phyloP scores from a whole-genome alignment of 1,140 invertebrate species.

The Hyles euphorbiae region DNA sequence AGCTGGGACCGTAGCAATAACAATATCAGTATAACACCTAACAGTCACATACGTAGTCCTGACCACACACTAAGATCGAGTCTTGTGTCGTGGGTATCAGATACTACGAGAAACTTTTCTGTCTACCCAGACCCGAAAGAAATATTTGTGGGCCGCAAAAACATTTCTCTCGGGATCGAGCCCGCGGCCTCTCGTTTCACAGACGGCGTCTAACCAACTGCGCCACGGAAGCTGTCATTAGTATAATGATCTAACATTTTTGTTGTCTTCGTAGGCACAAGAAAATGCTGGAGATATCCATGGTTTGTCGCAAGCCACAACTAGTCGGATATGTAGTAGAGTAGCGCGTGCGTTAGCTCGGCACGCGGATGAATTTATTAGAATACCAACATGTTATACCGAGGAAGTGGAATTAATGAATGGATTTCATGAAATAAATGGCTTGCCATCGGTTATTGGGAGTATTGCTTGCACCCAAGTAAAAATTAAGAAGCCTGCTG shows the following conservation, averaged over 20 bases:
- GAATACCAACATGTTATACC: slow-evolving; percentile 11
- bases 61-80: no score
- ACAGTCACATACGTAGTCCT: no score
- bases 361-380: slow-evolving; percentile 6
- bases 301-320: slow-evolving; percentile 14
- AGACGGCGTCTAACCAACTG: no score
- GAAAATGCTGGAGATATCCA: slow-evolving; percentile 16
- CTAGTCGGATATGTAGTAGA: slow-evolving; percentile 9
- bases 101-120: no score
- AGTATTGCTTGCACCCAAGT: slow-evolving; percentile 16
- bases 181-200: no score
- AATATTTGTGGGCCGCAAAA: no score
- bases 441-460: slow-evolving; percentile 9
- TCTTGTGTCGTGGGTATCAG: no score
- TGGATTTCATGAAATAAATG: slow-evolving; percentile 9
- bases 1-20: no score
- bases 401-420: slow-evolving; percentile 5
- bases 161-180: no score
- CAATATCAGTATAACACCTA: no score
- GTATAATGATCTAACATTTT: neutral
- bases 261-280: slow-evolving; percentile 13
- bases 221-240: no score
- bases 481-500: slow-evolving; percentile 18
- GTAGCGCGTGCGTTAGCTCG: slow-evolving; percentile 10
- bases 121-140: no score